Evolutionary conservation across 2,888 invertebrate species (phyloP).

Genomic region (Brenthis ino): DNA sequence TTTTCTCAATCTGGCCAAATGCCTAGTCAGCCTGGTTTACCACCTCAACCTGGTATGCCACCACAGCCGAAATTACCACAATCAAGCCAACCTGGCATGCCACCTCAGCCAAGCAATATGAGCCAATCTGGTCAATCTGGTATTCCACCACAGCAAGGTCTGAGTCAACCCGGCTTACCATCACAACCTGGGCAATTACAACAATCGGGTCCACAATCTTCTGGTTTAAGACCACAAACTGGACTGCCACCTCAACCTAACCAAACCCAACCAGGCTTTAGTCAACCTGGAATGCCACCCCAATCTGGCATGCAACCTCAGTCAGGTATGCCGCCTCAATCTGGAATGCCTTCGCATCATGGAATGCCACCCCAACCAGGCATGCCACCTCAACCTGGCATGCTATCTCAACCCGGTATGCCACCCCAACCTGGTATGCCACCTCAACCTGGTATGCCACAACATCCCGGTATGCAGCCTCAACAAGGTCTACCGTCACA

Average conservation of each 20-base stretch:
- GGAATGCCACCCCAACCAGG: slow-evolving; percentile 46
- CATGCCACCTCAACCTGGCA: slow-evolving; percentile 41
- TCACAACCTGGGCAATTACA: slow-evolving; percentile 34
- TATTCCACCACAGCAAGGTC: slow-evolving; percentile 52
- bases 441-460: slow-evolving; percentile 43
- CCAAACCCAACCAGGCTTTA: slow-evolving; percentile 50
- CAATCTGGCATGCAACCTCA: slow-evolving; percentile 44
- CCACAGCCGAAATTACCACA: slow-evolving; percentile 49
- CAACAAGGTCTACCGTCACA: slow-evolving; percentile 42
- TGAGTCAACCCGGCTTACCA: slow-evolving; percentile 35
- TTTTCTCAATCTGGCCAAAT: slow-evolving; percentile 34
- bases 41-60: slow-evolving; percentile 40
- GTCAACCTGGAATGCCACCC: slow-evolving; percentile 46
- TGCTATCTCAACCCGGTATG: slow-evolving; percentile 46
- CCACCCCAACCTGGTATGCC: slow-evolving; percentile 55
- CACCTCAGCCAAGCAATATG: slow-evolving; percentile 34
- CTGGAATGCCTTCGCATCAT: slow-evolving; percentile 52
- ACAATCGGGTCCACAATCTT: too few relatives aligned
- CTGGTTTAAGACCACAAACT: slow-evolving; percentile 32
- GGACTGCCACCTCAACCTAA: slow-evolving; percentile 46
- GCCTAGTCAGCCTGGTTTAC: slow-evolving; percentile 35
- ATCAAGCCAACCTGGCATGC: slow-evolving; percentile 41
- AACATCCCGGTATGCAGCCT: slow-evolving; percentile 39
- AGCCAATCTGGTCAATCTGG: slow-evolving; percentile 34
- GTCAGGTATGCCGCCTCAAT: slow-evolving; percentile 42